Evolutionary conservation across 2,797 vertebrate genomes (phyloP).

Genomic region (Acipenser transmontanus): DNA sequence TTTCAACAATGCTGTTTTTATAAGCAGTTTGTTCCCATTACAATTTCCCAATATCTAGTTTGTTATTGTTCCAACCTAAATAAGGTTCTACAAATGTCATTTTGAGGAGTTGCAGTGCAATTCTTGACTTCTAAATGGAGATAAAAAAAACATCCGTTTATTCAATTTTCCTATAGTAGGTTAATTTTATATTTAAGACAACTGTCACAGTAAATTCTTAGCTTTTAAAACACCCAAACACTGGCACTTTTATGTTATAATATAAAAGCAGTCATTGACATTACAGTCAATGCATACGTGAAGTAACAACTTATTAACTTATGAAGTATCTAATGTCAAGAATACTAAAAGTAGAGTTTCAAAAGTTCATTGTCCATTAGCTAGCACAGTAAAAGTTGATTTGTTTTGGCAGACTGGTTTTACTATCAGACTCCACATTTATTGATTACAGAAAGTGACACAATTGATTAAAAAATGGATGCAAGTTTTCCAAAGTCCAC

Average conservation of each 20-base stretch:
- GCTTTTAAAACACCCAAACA: constrained; percentile 62
- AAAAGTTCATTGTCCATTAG: background rate
- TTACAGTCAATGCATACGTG: constrained; percentile 16
- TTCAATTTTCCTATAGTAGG: constrained; percentile 58
- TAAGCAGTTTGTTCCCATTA: constrained; percentile 13
- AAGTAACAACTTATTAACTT: constrained; percentile 33
- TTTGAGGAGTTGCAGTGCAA: background rate
- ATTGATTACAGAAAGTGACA: no score
- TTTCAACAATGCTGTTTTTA: constrained; percentile 1
- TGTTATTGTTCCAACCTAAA: constrained; percentile 18
- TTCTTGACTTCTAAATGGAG: constrained; percentile 17
- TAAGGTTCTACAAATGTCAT: constrained; percentile 13
- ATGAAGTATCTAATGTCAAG: constrained; percentile 15
- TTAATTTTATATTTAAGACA: constrained; percentile 73
- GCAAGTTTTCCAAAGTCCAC: no score
- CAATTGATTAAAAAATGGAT: no score
- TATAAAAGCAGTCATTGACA: constrained; percentile 61
- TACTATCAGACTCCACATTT: no score
- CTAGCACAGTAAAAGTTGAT: background rate
- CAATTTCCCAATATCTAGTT: constrained; percentile 14
- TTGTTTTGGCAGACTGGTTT: no score
- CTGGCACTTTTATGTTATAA: constrained; percentile 65
- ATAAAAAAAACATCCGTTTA: constrained; percentile 45
- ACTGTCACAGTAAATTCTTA: constrained; percentile 63
- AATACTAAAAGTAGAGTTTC: constrained; percentile 3